Evolutionary conservation across 1,140 invertebrate genomes (phyloP).

Genomic region (Plutomurus gul): DNA sequence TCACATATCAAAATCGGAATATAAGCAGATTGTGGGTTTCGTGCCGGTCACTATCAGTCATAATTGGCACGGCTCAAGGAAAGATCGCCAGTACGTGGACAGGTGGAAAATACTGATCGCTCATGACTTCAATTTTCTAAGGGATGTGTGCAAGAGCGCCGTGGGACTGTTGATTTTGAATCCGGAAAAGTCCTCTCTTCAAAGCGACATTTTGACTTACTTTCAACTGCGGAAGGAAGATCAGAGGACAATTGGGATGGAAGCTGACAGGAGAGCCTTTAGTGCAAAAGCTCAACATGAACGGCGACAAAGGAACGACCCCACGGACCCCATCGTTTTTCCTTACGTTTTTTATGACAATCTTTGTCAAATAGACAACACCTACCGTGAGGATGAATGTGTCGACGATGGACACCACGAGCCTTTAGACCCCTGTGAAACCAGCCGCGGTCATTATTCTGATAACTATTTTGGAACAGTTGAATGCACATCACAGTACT

Average conservation of each 20-base stretch:
- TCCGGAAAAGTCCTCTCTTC: not conserved
- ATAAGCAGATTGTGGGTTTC: not conserved
- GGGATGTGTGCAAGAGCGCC: not conserved
- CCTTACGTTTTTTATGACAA: not conserved
- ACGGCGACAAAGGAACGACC: not conserved
- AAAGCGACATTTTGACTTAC: constrained; percentile 24
- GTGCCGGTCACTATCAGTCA: constrained; percentile 32
- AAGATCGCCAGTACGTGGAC: constrained; percentile 34
- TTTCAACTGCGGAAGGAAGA: constrained; percentile 31
- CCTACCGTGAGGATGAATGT: not conserved
- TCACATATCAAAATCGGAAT: not conserved
- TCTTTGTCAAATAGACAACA: not conserved
- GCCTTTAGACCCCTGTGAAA: no score
- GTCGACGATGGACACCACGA: not conserved
- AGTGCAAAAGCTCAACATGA: not conserved
- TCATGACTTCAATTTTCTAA: not conserved
- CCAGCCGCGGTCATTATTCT: not conserved
- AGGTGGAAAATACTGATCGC: constrained; percentile 36
- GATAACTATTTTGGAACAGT: not conserved
- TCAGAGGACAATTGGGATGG: not conserved
- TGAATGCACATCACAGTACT: not conserved
- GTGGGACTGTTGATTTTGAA: constrained; percentile 18
- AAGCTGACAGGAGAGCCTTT: not conserved
- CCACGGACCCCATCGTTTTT: not conserved
- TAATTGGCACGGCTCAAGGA: constrained; percentile 36